Base-by-base conservation (phyloP, 2,797 vertebrate genomes). In the Apogon hyalosoma region DNA sequence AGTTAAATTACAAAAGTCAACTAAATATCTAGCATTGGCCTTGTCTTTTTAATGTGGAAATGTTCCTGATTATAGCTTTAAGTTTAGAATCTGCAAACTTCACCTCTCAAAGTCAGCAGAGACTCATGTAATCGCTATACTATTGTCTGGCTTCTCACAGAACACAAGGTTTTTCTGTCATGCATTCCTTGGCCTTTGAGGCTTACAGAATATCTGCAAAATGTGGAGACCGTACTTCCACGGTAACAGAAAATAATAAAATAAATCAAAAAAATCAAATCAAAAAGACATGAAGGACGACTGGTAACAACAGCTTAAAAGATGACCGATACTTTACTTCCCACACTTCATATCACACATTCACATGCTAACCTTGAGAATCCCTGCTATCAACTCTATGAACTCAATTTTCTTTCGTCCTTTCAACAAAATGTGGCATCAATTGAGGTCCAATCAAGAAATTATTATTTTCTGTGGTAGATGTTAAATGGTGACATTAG, bases 331-430 rank as follows among this genome's bases (percentile, higher is more conserved):
- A 7, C 41, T 58, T 45, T 43, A 57, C 28, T n/a, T 15, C 41
- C 24, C 33, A 7, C 14, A 7, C 41, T 58, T 45, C 45, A 57
- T 43, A 21, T 28, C 40, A 36, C 43, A 45, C 38, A 11, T 14
- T 9, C 47, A 41, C 50, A 42, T 48, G 51, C 55, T 38, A 14
- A 68, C 49, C 33, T 69, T 40, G 40, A 46, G 6, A 68, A 50
- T 51, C 42, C 13, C 16, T 16, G 14, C 49, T 47, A 8, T 36
- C 16, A 59, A 11, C 46, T 11, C 38, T 36, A 50, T 60, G 3
- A 69, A 41, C 43, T 40, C 7, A 57, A 15, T 69, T 42, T 42
- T 15, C 54, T 24, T 33, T 5, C 31, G 3, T 19, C 58, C 38
- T 62, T 55, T 43, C 14, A 60, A 38, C 33, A 60, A 31, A 6